These are phyloP conservation scores for Argopecten irradians DNA, from an alignment of 1,140 invertebrate genomes.

Conservation along the genomic window DNA sequence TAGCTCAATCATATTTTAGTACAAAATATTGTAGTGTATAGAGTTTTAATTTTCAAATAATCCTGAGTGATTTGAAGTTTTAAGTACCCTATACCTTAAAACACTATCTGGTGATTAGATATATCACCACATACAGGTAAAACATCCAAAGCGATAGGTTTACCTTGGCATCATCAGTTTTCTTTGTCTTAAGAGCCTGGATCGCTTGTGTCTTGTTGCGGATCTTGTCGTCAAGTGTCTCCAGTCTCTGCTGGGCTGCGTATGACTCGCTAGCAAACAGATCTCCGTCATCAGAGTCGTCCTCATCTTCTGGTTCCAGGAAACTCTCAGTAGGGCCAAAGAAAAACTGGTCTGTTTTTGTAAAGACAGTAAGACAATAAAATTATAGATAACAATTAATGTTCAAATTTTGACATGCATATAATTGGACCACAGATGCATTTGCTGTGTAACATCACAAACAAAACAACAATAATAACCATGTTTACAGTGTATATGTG, in stretches of 20 bases:
- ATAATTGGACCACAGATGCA: background rate
- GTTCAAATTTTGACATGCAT: background rate
- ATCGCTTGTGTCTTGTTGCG: conserved; percentile 81
- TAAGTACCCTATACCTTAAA: too few species aligned
- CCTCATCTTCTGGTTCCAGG: conserved; percentile 50
- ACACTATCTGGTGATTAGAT: too few species aligned
- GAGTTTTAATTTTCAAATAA: too few species aligned
- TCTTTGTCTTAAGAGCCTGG: conserved; percentile 85
- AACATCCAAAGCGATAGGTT: background rate
- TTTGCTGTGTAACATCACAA: background rate
- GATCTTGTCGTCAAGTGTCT: conserved; percentile 82
- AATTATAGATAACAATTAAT: conserved; percentile 27
- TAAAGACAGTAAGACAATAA: background rate
- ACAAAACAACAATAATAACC: too few species aligned
- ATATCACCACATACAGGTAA: too few species aligned
- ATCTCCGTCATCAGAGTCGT: conserved; percentile 53
- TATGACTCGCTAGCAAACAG: conserved; percentile 86
- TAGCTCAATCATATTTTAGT: too few species aligned
- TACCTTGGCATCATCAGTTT: conserved; percentile 71
- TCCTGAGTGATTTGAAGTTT: too few species aligned
- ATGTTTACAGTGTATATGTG: too few species aligned
- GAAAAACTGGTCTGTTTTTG: conserved; percentile 61
- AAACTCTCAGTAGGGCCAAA: conserved; percentile 58
- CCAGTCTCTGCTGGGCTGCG: conserved; percentile 88
- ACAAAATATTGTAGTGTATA: too few species aligned